Base-by-base conservation (phyloP, 2,888 invertebrate genomes). In the Drosophila diplacantha region DNA sequence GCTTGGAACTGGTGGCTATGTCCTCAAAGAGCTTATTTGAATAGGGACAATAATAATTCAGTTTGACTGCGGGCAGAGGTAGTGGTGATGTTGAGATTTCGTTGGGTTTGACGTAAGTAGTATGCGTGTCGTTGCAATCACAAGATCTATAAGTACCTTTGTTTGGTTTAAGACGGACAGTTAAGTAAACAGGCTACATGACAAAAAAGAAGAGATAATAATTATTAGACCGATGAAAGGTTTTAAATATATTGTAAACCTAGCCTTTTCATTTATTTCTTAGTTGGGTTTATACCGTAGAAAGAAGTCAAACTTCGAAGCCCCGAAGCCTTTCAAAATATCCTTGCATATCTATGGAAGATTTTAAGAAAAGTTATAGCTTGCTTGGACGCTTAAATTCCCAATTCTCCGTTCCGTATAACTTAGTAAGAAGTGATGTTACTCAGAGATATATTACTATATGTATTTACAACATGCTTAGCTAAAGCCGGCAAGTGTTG, bases 131-230 rank as follows among this genome's bases (percentile, higher is more conserved):
- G 73, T 73, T 74, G 74, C 83, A 85, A 73, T 76, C 80, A 79
- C 85, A 85, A 76, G 80, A 77, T 74, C 67, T 83, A 85, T 83
- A 85, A 81, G 77, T 86, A 85, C 85, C 85, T 85, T 85, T 79
- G 71, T 85, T 86, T 67, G 82, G 62, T 72, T 82, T 85, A 68
- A 85, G 74, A 54, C 72, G 78, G 70, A 86, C 76, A 74, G 77
- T 74, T 84, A 87, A 85, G 84, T 84, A 87, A 80, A 87, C 84
- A 53, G 85, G 85, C 85, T 85, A 69, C 72, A 83, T 73, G 67
- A 62, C 50, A 69, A 71, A 71, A 73, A 73, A 66, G 60, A 60
- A 66, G 60, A 68, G 53, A 66, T 68, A 53, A 53, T 67, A 53
- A 38, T 53, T 38, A 66, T 66, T 66, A 66, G 60, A 66, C 60